Base-by-base conservation (phyloP, 1,140 invertebrate genomes). In the Drosophila orosa region DNA sequence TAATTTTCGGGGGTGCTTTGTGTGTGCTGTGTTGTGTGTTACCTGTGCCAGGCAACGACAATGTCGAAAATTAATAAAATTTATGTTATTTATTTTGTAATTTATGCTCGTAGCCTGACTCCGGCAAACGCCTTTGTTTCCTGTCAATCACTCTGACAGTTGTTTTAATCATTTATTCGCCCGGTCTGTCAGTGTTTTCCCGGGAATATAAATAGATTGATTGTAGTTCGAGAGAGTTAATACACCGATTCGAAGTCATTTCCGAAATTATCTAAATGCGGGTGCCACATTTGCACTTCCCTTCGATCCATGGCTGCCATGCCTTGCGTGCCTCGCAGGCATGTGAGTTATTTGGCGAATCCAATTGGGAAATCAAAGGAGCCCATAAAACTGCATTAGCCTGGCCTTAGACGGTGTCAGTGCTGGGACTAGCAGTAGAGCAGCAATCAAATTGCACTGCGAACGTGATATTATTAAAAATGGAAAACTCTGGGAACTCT, bases 41-140 rank as follows among this genome's bases (percentile, higher is more conserved):
- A 25, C 25, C 40, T 58, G 57, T 79, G 79, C 83, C 79, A 73
- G 83, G 83, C 83, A 87, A 73, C 75, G 83, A 78, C 82, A 81
- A 78, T 72, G 59, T 71, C 47, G 59, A 39, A 55, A 45, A 57
- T 58, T 60, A 54, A 80, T 50, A n/a, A 61, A 66, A 86, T 86
- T 79, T 82, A 86, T 86, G 83, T 63, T 86, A 86, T 86, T 86
- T 86, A 86, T 86, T 86, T 79, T 66, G 83, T 79, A 87, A 86
- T 87, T 82, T 82, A 87, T 86, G 74, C 75, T 76, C 69, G 67
- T 77, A 68, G 62, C 65, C 48, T 72, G 47, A 60, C 66, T 65
- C 25, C 42, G 31, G n/a, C n/a, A n/a, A 40, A 39, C 25, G 37
- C 19, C 47, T 79, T 61, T 56, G 65, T 48, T 71, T 63, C 60